Conservation (phyloP, 2,797 vertebrate genomes). For the Setipinna tenuifilis region DNA sequence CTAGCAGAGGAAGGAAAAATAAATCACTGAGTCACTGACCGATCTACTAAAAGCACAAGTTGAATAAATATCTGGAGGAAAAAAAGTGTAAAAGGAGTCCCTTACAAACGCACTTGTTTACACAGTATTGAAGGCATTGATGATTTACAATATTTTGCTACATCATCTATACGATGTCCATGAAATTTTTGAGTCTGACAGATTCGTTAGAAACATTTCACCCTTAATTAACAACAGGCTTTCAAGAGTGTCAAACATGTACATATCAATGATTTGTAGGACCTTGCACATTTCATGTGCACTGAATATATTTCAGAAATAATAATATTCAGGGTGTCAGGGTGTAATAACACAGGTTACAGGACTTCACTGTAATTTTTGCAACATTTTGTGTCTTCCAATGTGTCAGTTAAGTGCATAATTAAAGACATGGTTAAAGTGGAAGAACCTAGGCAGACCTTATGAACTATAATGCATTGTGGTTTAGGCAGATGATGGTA, state of each 20-base stretch:
- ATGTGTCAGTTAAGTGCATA: not conserved
- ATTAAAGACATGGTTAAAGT: too few relatives aligned
- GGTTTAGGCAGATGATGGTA: conserved; percentile 14
- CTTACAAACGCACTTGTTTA: not conserved
- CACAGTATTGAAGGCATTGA: not conserved
- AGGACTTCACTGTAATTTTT: not conserved
- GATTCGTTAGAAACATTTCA: not conserved
- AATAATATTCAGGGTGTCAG: not conserved
- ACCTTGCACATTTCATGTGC: not conserved
- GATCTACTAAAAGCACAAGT: not conserved
- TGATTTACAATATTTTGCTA: not conserved
- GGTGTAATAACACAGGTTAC: not conserved
- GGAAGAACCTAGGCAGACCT: too few relatives aligned
- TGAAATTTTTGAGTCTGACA: not conserved
- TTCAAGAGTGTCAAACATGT: not conserved
- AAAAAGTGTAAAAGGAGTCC: not conserved
- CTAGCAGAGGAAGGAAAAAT: not conserved
- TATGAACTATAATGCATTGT: not conserved
- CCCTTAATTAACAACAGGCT: not conserved
- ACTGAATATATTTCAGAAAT: not conserved
- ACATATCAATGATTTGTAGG: not conserved
- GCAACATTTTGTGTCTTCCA: not conserved
- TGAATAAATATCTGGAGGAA: not conserved
- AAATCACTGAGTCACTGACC: not conserved
- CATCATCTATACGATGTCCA: not conserved